Evolutionary conservation across 2,113 vertebrate species (phyloP).

Genomic region (Mormyrus iriodes): DNA sequence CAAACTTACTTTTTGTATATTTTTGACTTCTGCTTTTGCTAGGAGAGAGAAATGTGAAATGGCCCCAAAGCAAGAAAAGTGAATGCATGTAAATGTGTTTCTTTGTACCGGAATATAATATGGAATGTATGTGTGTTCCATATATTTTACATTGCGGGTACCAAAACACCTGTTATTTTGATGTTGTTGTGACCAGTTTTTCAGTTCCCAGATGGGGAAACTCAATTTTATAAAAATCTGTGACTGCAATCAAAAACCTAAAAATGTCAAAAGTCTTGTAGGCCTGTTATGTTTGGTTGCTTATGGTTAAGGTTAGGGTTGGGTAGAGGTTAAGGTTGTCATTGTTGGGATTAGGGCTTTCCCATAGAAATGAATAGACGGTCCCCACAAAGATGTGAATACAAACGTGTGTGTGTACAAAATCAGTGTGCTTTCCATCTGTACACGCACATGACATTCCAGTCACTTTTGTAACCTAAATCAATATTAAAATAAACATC

Average conservation of each 20-base stretch:
- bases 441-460: background rate
- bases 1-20: background rate
- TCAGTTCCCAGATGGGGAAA: no score
- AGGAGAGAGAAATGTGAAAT: background rate
- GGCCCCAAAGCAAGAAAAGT: background rate
- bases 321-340: no score
- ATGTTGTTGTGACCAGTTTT: no score
- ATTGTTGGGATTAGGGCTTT: background rate
- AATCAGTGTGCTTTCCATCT: background rate
- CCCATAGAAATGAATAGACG: background rate
- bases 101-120: background rate
- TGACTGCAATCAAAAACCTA: no score
- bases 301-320: no score
- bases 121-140: background rate
- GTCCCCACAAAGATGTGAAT: background rate
- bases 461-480: background rate
- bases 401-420: background rate
- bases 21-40: background rate
- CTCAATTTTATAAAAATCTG: no score
- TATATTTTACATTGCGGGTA: no score
- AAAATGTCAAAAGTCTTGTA: no score
- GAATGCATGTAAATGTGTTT: background rate
- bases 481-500: background rate
- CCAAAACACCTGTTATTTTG: no score
- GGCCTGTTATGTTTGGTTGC: no score